Conservation (phyloP, 2,888 invertebrate genomes). For the Neoascia interrupta region DNA sequence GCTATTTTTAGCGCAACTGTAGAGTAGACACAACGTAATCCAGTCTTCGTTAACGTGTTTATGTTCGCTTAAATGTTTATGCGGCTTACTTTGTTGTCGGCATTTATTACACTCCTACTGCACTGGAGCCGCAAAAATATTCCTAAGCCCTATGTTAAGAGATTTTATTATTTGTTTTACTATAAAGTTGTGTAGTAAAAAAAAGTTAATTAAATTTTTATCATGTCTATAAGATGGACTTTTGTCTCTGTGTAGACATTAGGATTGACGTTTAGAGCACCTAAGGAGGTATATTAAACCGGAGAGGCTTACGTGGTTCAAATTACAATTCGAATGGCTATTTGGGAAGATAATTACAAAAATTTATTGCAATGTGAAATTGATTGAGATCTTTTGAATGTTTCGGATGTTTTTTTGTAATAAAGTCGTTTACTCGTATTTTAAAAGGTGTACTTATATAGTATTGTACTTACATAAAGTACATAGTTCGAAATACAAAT, state of each 20-base stretch:
- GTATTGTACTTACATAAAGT: no score
- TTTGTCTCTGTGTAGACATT: no score
- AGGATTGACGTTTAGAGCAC: neutral
- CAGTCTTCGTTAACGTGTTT: slow-evolving; percentile 19
- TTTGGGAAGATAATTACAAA: no score
- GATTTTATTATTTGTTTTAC: neutral
- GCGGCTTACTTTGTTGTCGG: neutral
- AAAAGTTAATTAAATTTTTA: slow-evolving; percentile 29
- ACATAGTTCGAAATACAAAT: no score
- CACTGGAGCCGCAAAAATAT: neutral
- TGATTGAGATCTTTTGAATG: no score
- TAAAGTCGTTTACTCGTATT: no score
- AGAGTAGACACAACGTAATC: slow-evolving; percentile 5
- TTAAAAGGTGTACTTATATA: no score
- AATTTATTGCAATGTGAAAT: no score
- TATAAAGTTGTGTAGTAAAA: slow-evolving; percentile 9
- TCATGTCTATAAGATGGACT: neutral
- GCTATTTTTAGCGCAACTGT: slow-evolving; percentile 12
- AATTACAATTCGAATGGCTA: no score
- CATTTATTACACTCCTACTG: neutral
- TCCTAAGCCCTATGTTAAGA: neutral
- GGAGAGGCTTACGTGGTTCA: no score
- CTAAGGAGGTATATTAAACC: no score
- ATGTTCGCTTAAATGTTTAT: neutral
- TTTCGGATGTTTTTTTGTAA: no score